Evolutionary conservation across 1,140 invertebrate genomes (phyloP).

Genomic region (Ruditapes philippinarum): DNA sequence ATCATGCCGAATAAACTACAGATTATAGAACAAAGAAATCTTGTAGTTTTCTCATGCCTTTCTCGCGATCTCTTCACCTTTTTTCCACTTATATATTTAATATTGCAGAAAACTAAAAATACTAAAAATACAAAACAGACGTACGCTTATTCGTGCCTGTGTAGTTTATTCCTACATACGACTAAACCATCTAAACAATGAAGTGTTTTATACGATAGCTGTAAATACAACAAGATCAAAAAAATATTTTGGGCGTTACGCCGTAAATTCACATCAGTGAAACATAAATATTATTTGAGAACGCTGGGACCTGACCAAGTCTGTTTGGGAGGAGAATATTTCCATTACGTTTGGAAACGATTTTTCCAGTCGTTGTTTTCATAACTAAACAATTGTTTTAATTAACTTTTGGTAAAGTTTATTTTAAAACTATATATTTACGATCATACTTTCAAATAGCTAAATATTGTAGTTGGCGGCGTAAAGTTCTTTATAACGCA

Average conservation of each 20-base stretch:
- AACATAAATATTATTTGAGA: slow-evolving; percentile 19
- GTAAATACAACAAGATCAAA: slow-evolving; percentile 16
- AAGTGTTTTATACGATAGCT: not conserved
- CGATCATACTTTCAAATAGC: no score
- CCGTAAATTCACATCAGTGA: slow-evolving; percentile 5
- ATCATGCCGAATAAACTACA: not conserved
- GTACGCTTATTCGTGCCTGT: not conserved
- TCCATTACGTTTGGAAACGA: not conserved
- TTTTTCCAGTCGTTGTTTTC: not conserved
- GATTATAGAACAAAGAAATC: not conserved
- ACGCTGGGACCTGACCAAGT: not conserved
- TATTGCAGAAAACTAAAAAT: not conserved
- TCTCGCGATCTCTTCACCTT: not conserved
- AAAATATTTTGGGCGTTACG: slow-evolving; percentile 16
- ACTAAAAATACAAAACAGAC: not conserved
- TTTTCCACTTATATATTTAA: not conserved
- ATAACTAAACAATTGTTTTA: no score
- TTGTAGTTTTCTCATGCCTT: no score
- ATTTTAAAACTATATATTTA: no score
- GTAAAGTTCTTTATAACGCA: no score
- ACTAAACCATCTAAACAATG: not conserved
- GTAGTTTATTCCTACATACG: not conserved
- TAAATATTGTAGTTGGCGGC: no score
- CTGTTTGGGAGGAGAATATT: not conserved
- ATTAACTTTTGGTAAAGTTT: no score